Evolutionary conservation across 2,797 vertebrate genomes (phyloP), one percentile per base, ranked within the genome.

Genomic region (Bufotes viridis): DNA sequence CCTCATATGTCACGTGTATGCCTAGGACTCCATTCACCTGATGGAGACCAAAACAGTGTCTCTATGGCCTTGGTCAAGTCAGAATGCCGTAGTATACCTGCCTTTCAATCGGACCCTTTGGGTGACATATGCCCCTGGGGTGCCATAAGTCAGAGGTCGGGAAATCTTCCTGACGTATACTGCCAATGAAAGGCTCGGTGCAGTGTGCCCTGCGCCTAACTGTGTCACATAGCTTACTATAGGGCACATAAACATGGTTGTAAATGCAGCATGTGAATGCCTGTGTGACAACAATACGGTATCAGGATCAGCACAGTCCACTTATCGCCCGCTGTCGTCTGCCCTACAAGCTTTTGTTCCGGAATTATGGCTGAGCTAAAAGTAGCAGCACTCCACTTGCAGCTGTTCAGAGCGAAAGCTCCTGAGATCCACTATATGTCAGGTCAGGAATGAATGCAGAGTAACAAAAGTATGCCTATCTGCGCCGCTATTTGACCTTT

Each of bases 381-480:
- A 93, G 92, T 85, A 91, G 91, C 92, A 88, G 90, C 85, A 90
- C 84, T 90, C 91, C 91, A 91, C 86, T 88, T 88, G 92, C 95
- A 96, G 95, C 96, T 96, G 95, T 92, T 92, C 49, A 1, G 24
- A n/a, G 65, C 58, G 85, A 29, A n/a, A 88, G 75, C 51, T 9
- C 29, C 26, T 69, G 34, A 80, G 84, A 81, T 85, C 17, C 13
- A 11, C 51, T 10, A 11, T 63, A 14, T 81, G 81, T 69, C 24
- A 55, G 74, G n/a, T 49, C 22, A 72, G 29, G 57, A 61, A 57
- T 42, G 42, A 51, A 20, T 20, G 20, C 7, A 6, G 18, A 22
- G 20, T 22, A 75, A 83, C 49, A 26, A 24, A 61, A 49, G 17
- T 51, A 49, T 67, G 61, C 26, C 53, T 84, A 61, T 82, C 55